Base-by-base conservation (phyloP, 2,888 invertebrate genomes). In the Anodontia alba region DNA sequence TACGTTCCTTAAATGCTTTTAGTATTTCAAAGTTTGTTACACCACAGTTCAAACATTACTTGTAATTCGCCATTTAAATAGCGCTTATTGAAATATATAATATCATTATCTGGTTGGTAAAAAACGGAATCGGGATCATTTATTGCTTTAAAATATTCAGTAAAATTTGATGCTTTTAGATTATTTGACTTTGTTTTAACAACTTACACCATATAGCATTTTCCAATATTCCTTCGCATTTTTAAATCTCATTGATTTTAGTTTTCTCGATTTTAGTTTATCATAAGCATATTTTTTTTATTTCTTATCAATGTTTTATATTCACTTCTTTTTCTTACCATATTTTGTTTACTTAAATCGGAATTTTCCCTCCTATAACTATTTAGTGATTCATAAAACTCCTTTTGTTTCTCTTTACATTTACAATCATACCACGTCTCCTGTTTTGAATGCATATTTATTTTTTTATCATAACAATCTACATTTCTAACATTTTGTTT, bases 171-270 rank as follows among this genome's bases (percentile, higher is more conserved):
- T 17, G 20, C 62, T 23, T 54, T 17, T 26, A 54, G 15, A 54
- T 15, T 23, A 54, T 26, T 54, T 62, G 33, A 12, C 33, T 33
- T 12, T 31, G 10, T 33, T 62, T 12, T 26, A 15, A 54, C 23
- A 26, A 33, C 62, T 57, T 7, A 26, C 3, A 3, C 33, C 33
- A 3, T 62, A 31, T 12, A 62, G 20, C 20, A 62, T 17, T 33
- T 62, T 62, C 62, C 31, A 62, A 75, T 75, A 75, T 68, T 75
- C 69, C 36, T 57, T 76, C 8, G 76, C 76, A 57, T 76, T 75
- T 69, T 75, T 75, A 31, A 20, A n/a, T 23, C 49, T 20, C 36
- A 51, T 29, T 29, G 5, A 7, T 38, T 76, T 54, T 26, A 76
- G 26, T 54, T 69, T 76, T 42, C 38, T 15, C 26, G 75, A 51